Percentiles rank a stretch among this genome's conserved stretches.
These are phyloP conservation scores for Enteromius afrohamiltoni DNA, from an alignment of 2,797 vertebrate genomes.

Conservation along the genomic window DNA sequence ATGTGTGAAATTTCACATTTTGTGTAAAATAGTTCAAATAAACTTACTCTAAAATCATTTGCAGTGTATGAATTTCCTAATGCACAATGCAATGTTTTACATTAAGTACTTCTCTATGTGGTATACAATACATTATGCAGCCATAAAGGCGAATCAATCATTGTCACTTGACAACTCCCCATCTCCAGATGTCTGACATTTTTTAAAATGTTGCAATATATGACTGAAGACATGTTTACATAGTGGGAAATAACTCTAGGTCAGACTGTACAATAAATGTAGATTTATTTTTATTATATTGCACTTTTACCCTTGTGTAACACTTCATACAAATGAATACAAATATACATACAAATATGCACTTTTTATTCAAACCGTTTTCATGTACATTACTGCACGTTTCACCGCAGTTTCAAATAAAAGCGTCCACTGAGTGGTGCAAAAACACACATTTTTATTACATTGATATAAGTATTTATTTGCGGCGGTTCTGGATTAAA, in stretches of 20 bases:
- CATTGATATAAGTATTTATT: no score
- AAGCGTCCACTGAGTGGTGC: no score
- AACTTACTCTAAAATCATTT: constrained; percentile 25
- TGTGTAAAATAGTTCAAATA: constrained; percentile 51
- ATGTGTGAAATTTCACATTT: constrained; percentile 43
- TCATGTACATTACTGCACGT: no score
- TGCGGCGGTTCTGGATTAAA: no score
- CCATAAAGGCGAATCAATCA: constrained; percentile 14
- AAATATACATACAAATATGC: no score
- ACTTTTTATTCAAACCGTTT: no score
- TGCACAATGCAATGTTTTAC: not conserved
- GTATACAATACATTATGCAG: not conserved
- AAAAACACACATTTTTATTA: no score
- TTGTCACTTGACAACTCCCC: not conserved
- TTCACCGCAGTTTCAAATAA: no score
- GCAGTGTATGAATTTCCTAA: not conserved
- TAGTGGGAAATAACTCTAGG: not conserved
- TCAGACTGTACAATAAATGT: not conserved
- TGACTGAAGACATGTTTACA: not conserved
- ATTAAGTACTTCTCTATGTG: not conserved
- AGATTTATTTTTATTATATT: not conserved
- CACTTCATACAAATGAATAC: no score
- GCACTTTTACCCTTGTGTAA: not conserved
- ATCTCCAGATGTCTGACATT: constrained; percentile 13
- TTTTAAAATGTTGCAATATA: constrained; percentile 3